Evolutionary conservation across 2,888 invertebrate genomes (phyloP).

Genomic region (Drosophila recens): DNA sequence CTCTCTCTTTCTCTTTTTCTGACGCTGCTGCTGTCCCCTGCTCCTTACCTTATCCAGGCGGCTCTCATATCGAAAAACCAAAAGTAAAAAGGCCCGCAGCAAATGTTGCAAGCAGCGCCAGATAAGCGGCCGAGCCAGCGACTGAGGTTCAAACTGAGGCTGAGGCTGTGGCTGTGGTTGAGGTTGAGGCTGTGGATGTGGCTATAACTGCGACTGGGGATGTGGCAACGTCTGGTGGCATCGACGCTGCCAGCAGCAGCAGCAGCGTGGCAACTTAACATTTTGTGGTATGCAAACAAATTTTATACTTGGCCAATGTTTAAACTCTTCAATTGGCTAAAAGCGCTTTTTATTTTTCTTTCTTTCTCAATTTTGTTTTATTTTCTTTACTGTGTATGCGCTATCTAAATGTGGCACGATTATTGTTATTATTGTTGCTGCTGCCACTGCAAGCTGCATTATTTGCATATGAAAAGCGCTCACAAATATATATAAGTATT

Average conservation of each 20-base stretch:
- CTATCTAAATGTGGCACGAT: constrained; percentile 82
- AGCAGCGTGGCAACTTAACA: constrained; percentile 64
- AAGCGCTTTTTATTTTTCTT: constrained; percentile 65
- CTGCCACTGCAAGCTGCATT: constrained; percentile 42
- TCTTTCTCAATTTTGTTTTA: not conserved
- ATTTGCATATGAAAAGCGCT: constrained; percentile 66
- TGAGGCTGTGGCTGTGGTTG: not conserved
- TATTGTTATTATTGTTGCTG: constrained; percentile 78
- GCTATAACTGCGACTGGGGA: constrained; percentile 25
- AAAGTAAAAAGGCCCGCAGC: constrained; percentile 78
- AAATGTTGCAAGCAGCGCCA: constrained; percentile 79
- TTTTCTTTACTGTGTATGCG: constrained; percentile 32
- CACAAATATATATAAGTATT: constrained; percentile 24
- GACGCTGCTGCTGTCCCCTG: constrained; percentile 6
- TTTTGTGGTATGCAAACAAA: constrained; percentile 76
- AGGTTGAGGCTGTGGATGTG: constrained; percentile 4
- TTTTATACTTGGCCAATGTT: constrained; percentile 81
- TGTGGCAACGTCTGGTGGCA: constrained; percentile 42
- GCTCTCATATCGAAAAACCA: constrained; percentile 77
- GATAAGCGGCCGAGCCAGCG: constrained; percentile 72
- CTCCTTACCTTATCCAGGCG: constrained; percentile 53
- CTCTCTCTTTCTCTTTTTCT: not conserved
- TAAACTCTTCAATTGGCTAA: constrained; percentile 81
- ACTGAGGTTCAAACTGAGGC: constrained; percentile 53
- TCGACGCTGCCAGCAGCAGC: constrained; percentile 44